Evolutionary conservation across 2,888 invertebrate genomes (phyloP).

Genomic region (Elysia crispata): DNA sequence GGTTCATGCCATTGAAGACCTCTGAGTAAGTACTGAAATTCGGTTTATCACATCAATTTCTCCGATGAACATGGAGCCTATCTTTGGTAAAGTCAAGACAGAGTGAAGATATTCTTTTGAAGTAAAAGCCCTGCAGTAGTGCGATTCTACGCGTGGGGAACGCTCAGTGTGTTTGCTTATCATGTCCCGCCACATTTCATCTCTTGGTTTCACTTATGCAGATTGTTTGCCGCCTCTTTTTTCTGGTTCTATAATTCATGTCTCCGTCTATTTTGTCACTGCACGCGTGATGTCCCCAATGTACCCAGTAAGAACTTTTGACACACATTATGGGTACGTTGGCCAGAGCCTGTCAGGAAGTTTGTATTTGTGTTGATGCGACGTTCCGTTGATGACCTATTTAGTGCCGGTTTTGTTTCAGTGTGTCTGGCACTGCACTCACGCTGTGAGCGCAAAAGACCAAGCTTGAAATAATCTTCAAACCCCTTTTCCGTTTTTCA

Average conservation of each 20-base stretch:
- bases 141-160: constrained; percentile 2
- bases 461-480: constrained; percentile 6
- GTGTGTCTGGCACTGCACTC: constrained; percentile 11
- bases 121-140: constrained; percentile 11
- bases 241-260: constrained; percentile 5
- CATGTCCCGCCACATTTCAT: constrained; percentile 9
- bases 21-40: constrained; percentile 7
- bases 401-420: background rate
- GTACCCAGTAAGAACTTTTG: constrained; percentile 17
- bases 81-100: background rate
- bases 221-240: constrained; percentile 18
- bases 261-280: background rate
- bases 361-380: constrained; percentile 1
- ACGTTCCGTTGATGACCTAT: background rate
- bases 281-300: constrained; percentile 22
- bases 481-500: constrained; percentile 4
- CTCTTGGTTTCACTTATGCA: constrained; percentile 1
- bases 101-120: constrained; percentile 15
- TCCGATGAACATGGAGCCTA: background rate
- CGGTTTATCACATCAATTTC: constrained; percentile 5
- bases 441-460: constrained; percentile 18
- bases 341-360: constrained; percentile 14
- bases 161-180: constrained; percentile 14
- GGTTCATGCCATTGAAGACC: constrained; percentile 5
- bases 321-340: constrained; percentile 1